Evolutionary conservation across 1,140 invertebrate species (phyloP).

Genomic region (Drosophila seguyi): DNA sequence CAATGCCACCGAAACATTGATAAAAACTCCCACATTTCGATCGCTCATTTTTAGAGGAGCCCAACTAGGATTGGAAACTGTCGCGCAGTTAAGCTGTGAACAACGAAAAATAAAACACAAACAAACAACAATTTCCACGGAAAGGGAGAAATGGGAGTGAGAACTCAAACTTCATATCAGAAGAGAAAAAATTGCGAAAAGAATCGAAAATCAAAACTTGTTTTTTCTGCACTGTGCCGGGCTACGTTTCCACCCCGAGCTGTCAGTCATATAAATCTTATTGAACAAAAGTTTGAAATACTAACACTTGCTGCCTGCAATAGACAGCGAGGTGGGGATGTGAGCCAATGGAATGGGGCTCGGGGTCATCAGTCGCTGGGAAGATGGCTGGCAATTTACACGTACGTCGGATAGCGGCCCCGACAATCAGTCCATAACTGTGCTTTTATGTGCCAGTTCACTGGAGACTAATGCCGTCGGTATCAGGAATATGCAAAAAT

Average conservation of each 20-base stretch:
- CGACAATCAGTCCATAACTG: constrained; percentile 81
- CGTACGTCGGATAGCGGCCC: constrained; percentile 52
- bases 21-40: constrained; percentile 8
- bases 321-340: constrained; percentile 8
- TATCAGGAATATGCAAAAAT: constrained; percentile 80
- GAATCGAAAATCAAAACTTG: constrained; percentile 59
- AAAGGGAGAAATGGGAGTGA: neutral
- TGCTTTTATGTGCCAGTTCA: constrained; percentile 77
- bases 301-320: constrained; percentile 54
- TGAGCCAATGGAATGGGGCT: neutral
- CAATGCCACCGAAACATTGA: neutral
- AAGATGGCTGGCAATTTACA: constrained; percentile 51
- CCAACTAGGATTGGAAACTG: constrained; percentile 21
- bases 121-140: neutral
- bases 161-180: constrained; percentile 12
- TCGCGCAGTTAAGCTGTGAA: constrained; percentile 33
- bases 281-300: constrained; percentile 73
- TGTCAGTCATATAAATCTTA: constrained; percentile 77
- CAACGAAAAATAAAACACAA: constrained; percentile 14
- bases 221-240: constrained; percentile 33
- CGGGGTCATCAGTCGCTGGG: constrained; percentile 3
- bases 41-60: neutral
- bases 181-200: constrained; percentile 2
- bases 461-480: constrained; percentile 76
- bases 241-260: constrained; percentile 44